phyloP scores from a whole-genome alignment of 2,797 vertebrate genomes.

The Aythya fuligula region DNA sequence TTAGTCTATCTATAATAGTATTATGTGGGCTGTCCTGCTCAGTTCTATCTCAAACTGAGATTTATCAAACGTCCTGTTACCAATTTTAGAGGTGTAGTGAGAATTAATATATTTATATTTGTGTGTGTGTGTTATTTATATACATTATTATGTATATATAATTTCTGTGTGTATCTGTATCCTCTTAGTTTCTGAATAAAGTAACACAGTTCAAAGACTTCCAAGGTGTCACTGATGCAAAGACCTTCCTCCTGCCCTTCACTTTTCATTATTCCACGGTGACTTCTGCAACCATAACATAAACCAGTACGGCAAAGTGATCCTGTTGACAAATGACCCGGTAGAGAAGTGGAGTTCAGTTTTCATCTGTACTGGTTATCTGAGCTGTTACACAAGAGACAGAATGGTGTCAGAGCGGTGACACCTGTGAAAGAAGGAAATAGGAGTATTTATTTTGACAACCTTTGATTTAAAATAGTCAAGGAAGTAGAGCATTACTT shows the following conservation, averaged over 20 bases:
- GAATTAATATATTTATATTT: no score
- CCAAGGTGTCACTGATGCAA: background rate
- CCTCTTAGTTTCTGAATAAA: background rate
- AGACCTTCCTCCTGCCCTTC: background rate
- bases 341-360: background rate
- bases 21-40: background rate
- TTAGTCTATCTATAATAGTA: background rate
- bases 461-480: background rate
- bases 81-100: background rate
- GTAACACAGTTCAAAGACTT: background rate
- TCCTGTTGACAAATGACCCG: background rate
- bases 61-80: background rate
- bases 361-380: background rate
- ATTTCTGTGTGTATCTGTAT: background rate
- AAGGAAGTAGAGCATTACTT: background rate
- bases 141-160: no score
- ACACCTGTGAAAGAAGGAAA: background rate
- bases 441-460: background rate
- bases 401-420: background rate
- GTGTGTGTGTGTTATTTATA: no score
- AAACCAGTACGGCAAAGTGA: background rate
- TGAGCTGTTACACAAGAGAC: background rate
- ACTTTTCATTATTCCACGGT: background rate
- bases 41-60: background rate
- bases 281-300: background rate